Conservation (phyloP, 2,113 vertebrate genomes). For the Siniperca knerii region DNA sequence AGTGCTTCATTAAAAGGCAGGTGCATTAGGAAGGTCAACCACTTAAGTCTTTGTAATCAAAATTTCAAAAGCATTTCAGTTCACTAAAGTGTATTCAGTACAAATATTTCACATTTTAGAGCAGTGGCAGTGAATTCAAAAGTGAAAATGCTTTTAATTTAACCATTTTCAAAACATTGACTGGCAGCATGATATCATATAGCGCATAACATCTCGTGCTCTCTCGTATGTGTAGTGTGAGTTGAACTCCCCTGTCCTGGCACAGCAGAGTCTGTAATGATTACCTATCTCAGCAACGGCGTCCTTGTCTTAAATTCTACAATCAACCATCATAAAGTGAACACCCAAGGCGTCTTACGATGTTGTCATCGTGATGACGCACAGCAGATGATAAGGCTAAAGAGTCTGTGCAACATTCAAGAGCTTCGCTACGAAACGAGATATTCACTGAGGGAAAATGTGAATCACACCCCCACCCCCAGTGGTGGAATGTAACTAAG, state of each 20-base stretch:
- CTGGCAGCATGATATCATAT: not conserved
- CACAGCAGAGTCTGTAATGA: slow-evolving; percentile 41
- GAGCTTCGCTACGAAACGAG: not conserved
- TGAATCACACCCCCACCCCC: not conserved
- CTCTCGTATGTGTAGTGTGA: not conserved
- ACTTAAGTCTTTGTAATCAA: not conserved
- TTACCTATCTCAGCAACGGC: slow-evolving; percentile 46
- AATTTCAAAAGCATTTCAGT: slow-evolving; percentile 8
- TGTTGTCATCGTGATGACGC: slow-evolving; percentile 64
- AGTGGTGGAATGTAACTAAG: not conserved
- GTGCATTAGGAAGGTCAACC: too few species aligned
- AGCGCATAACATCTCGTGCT: too few species aligned
- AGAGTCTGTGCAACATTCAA: slow-evolving; percentile 36
- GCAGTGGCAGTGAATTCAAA: slow-evolving; percentile 1
- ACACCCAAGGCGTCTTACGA: slow-evolving; percentile 62
- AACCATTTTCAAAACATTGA: not conserved
- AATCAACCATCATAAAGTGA: slow-evolving; percentile 62
- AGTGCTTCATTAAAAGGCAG: slow-evolving; percentile 15
- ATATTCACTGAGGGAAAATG: not conserved
- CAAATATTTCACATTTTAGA: not conserved
- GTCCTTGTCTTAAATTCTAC: slow-evolving; percentile 41
- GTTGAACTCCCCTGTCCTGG: not conserved
- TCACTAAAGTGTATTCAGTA: not conserved
- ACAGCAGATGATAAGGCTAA: slow-evolving; percentile 64
- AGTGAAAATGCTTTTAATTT: not conserved